Evolutionary conservation across 2,888 invertebrate species (phyloP).

Genomic region (Erebia ligea): DNA sequence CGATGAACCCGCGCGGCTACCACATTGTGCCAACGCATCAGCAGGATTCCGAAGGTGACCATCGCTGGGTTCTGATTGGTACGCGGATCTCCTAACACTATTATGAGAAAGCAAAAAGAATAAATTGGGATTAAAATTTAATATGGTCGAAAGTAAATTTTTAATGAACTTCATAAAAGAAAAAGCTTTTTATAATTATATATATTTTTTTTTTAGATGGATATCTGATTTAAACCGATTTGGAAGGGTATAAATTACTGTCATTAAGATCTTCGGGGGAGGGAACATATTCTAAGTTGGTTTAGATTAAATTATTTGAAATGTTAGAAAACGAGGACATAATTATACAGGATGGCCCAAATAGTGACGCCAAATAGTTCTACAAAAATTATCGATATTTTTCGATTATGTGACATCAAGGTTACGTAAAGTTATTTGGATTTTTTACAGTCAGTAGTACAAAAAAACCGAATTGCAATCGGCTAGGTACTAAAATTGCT

Average conservation of each 20-base stretch:
- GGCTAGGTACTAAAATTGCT: too few relatives aligned
- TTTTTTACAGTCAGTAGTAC: too few relatives aligned
- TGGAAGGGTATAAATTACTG: too few relatives aligned
- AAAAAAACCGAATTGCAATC: too few relatives aligned
- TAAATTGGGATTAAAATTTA: background rate
- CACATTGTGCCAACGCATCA: conserved; percentile 98
- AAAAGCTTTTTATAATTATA: background rate
- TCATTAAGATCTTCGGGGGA: background rate
- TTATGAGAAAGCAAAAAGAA: background rate
- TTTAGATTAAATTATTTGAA: background rate
- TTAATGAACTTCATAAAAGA: background rate
- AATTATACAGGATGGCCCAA: too few relatives aligned
- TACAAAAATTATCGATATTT: too few relatives aligned
- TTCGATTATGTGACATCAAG: too few relatives aligned
- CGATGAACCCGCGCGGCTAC: conserved; percentile 91
- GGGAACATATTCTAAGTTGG: background rate
- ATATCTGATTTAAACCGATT: too few relatives aligned
- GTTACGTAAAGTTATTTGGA: too few relatives aligned
- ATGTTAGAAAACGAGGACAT: background rate
- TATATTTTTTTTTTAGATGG: too few relatives aligned
- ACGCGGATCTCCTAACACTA: conserved; percentile 97
- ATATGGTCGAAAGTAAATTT: background rate
- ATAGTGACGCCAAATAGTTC: too few relatives aligned
- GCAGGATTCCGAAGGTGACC: conserved; percentile 95
- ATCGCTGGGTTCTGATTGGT: conserved; percentile 99